Evolutionary conservation across 2,888 invertebrate species (phyloP).

Genomic region (Apamea sordens): DNA sequence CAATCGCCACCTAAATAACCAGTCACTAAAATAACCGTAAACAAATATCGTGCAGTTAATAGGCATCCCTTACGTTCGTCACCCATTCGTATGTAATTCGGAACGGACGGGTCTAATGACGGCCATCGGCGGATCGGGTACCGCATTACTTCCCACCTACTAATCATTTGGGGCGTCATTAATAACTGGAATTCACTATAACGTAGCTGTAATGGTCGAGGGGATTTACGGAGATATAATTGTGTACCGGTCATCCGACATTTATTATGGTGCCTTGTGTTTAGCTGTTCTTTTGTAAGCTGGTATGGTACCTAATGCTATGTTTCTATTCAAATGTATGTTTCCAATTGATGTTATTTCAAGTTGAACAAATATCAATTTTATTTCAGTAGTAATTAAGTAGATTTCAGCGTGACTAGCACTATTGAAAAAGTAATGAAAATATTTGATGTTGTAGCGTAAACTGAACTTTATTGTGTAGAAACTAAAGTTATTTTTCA

Average conservation of each 20-base stretch:
- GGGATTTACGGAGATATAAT: conserved; percentile 48
- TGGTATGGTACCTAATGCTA: conserved; percentile 4
- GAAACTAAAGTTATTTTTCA: too few species aligned
- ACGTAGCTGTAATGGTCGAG: conserved; percentile 57
- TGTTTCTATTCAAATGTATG: too few species aligned
- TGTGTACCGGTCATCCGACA: conserved; percentile 24
- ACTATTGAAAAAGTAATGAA: too few species aligned
- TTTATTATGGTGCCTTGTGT: conserved; percentile 13
- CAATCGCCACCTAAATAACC: not conserved
- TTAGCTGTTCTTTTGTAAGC: conserved; percentile 8
- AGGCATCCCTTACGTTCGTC: conserved; percentile 61
- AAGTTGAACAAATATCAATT: too few species aligned
- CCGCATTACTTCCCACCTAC: conserved; percentile 71
- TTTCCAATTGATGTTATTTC: too few species aligned
- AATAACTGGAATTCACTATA: conserved; percentile 60
- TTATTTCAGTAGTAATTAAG: too few species aligned
- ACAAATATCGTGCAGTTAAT: conserved; percentile 65
- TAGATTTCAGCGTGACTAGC: too few species aligned
- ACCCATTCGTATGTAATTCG: conserved; percentile 68
- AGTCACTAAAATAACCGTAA: conserved; percentile 36
- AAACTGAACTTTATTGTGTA: too few species aligned
- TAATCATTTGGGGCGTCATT: conserved; percentile 72
- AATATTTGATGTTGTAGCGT: too few species aligned
- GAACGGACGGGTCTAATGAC: conserved; percentile 64
- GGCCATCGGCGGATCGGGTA: conserved; percentile 54